Evolutionary conservation across 2,797 vertebrate species (phyloP).

Genomic region (Pseudochromis fuscus): DNA sequence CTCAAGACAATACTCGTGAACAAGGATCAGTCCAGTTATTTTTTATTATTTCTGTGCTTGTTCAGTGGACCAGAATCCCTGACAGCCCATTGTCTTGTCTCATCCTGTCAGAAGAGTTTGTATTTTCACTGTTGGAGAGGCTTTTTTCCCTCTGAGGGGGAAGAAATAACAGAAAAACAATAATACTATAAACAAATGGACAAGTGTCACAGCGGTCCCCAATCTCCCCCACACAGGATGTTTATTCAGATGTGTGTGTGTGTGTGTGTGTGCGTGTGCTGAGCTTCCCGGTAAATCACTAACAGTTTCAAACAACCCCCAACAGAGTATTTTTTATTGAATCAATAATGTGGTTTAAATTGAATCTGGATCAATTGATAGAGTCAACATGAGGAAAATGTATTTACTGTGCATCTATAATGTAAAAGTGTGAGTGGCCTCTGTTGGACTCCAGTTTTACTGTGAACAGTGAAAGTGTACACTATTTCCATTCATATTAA

Average conservation of each 20-base stretch:
- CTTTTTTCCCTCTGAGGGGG: conserved; percentile 28
- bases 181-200: conserved; percentile 63
- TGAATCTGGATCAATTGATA: conserved; percentile 6
- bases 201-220: conserved; percentile 59
- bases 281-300: conserved; percentile 30
- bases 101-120: conserved; percentile 58
- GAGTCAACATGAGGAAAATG: no score
- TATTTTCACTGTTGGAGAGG: conserved; percentile 19
- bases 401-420: background rate
- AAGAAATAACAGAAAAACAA: conserved; percentile 71
- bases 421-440: conserved; percentile 19
- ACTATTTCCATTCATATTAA: conserved; percentile 50
- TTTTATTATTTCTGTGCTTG: conserved; percentile 3
- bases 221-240: conserved; percentile 73
- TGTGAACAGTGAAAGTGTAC: conserved; percentile 11
- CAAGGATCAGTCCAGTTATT: conserved; percentile 20
- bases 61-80: conserved; percentile 3
- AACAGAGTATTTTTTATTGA: background rate
- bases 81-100: conserved; percentile 46
- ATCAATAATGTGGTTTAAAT: background rate
- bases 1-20: conserved; percentile 7
- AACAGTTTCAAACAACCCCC: background rate
- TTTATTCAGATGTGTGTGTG: conserved; percentile 74
- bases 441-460: conserved; percentile 21
- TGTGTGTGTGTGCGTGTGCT: background rate